These are phyloP conservation scores for Hirtodrosophila histrioides DNA, from an alignment of 2,888 invertebrate genomes.

Conservation along the genomic window DNA sequence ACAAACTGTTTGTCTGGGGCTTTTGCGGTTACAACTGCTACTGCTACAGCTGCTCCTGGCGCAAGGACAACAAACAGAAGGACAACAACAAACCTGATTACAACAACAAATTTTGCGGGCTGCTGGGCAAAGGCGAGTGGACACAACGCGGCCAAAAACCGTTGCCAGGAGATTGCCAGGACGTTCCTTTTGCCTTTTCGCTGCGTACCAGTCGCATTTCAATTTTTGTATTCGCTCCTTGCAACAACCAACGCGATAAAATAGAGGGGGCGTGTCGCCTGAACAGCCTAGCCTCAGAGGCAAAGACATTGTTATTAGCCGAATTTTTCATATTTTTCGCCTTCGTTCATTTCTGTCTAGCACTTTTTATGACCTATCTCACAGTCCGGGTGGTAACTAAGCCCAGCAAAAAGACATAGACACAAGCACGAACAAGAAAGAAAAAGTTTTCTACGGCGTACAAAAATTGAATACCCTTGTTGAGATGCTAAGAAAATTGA, in stretches of 20 bases:
- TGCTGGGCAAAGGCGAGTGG: slow-evolving; percentile 28
- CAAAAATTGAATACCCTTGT: too few species aligned
- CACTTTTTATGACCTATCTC: slow-evolving; percentile 44
- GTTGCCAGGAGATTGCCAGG: slow-evolving; percentile 26
- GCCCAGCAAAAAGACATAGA: slow-evolving; percentile 6
- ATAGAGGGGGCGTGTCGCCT: slow-evolving; percentile 55
- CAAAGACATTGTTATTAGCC: slow-evolving; percentile 55
- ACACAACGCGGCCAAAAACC: slow-evolving; percentile 6
- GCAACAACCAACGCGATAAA: slow-evolving; percentile 48
- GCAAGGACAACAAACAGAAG: slow-evolving; percentile 34
- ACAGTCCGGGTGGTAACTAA: neutral
- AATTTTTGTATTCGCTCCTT: slow-evolving; percentile 16
- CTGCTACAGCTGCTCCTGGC: slow-evolving; percentile 10
- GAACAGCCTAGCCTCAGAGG: slow-evolving; percentile 13
- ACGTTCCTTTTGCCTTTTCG: slow-evolving; percentile 37
- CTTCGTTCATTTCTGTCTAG: slow-evolving; percentile 37
- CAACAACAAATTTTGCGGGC: slow-evolving; percentile 33
- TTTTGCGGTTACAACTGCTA: slow-evolving; percentile 45
- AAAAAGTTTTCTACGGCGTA: neutral
- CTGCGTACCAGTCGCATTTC: slow-evolving; percentile 19
- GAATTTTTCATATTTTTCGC: slow-evolving; percentile 59
- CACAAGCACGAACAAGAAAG: neutral
- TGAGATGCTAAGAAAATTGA: neutral
- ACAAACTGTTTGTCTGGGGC: slow-evolving; percentile 64
- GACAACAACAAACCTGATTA: slow-evolving; percentile 55